Base-by-base conservation (phyloP, 2,797 vertebrate genomes). In the Coracias cyanogaster region DNA sequence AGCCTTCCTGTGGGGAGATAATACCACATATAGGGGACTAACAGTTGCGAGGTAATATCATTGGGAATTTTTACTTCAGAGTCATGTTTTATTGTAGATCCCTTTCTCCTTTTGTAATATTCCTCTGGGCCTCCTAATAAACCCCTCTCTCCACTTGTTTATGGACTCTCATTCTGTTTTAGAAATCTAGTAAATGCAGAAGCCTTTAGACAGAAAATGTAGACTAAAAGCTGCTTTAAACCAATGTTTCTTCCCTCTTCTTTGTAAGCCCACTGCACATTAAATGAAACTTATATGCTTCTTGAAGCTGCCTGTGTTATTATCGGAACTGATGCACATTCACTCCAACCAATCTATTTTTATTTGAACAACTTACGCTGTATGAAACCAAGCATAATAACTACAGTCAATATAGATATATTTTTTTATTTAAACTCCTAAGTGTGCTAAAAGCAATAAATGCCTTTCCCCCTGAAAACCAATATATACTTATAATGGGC, bases 371-470 rank as follows among this genome's bases (percentile, higher is more conserved):
- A 97, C 97, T 98, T 97, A 97, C 5, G 19, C 95, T 96, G 91
- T 95, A 97, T 96, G 97, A 97, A 98, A 97, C 94, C 86, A 93
- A 97, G 96, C 94, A 95, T 97, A 97, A 97, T 97, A 97, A 97
- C 91, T 94, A 86, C 51, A 96, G 96, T 96, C 97, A 97, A 96
- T 97, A 97, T 77, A 97, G 97, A 96, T 95, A 92, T 96, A 97
- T 98, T 97, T 98, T 98, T 98, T 98, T 97, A 98, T 97, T 98
- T 98, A 97, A 97, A 94, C 92, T 96, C 96, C 93, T 97, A 97
- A 97, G 96, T 89, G 94, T 95, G 88, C 96, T 98, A 97, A 98
- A 57, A 73, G 90, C 97, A 95, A 97, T 95, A 98, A 98, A 97
- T 89, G 82, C 41, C 84, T 96, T 91, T 37, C 49, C 76, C 57